phyloP scores from a whole-genome alignment of 2,888 invertebrate species.

The Erpobdella octoculata region DNA sequence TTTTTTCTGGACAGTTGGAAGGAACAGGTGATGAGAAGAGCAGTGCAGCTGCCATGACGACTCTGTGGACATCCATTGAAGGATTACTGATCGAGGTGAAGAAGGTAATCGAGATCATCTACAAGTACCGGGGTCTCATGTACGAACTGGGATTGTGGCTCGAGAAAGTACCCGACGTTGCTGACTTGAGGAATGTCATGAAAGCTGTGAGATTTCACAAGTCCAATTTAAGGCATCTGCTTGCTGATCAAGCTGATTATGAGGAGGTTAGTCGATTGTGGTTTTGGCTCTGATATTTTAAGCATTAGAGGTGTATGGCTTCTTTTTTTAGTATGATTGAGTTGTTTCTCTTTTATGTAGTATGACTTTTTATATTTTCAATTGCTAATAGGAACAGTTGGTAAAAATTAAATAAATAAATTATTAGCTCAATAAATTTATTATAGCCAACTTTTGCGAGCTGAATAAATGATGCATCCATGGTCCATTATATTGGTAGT shows the following conservation, averaged over 20 bases:
- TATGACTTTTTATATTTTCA: no score
- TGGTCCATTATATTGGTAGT: no score
- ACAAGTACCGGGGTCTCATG: background rate
- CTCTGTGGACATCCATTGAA: slow-evolving; percentile 3
- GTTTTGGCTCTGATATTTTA: no score
- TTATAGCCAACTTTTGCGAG: no score
- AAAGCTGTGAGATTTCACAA: slow-evolving; percentile 6
- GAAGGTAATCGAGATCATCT: slow-evolving; percentile 9
- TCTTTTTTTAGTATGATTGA: background rate
- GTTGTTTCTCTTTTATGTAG: no score
- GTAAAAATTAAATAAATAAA: no score
- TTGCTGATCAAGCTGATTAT: slow-evolving; percentile 20
- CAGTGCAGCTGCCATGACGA: background rate
- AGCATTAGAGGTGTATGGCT: no score
- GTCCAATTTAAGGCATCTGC: slow-evolving; percentile 21
- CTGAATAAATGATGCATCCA: no score
- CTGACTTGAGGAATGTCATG: slow-evolving; percentile 8
- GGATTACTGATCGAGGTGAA: slow-evolving; percentile 11
- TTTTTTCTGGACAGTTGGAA: background rate
- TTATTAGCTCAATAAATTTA: no score
- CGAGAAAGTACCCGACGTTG: slow-evolving; percentile 10
- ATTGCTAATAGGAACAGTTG: no score
- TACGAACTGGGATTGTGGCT: background rate
- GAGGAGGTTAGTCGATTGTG: slow-evolving; percentile 21
- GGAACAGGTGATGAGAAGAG: background rate